Conservation (phyloP, 2,888 invertebrate genomes). For the Machimus rusticus region DNA sequence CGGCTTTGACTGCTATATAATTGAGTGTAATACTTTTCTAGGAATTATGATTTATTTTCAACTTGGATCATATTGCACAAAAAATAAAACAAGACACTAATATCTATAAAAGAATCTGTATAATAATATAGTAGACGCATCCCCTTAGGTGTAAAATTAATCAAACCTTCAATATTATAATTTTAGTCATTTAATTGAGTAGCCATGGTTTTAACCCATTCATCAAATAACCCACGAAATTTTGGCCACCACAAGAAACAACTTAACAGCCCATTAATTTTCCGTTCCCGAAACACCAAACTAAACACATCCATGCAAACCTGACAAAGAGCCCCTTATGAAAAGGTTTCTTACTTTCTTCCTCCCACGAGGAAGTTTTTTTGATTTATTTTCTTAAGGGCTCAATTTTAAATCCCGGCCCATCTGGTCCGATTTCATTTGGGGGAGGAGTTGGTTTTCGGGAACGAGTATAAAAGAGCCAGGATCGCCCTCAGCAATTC, state of each 20-base stretch:
- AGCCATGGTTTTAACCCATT: background rate
- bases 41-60: no score
- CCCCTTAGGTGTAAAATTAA: background rate
- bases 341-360: background rate
- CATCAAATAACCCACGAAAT: background rate
- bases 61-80: background rate
- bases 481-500: background rate
- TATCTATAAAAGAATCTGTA: background rate
- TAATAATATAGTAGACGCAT: background rate
- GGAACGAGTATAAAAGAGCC: background rate
- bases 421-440: background rate
- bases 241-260: background rate
- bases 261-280: background rate
- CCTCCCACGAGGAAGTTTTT: background rate
- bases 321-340: background rate
- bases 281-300: background rate
- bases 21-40: no score
- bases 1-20: no score
- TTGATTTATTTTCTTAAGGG: background rate
- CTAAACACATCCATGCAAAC: background rate
- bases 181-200: background rate
- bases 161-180: background rate
- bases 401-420: background rate
- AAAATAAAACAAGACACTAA: background rate
- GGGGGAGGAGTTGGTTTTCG: conserved; percentile 3